Evolutionary conservation across 2,797 vertebrate species (phyloP).

Genomic region (Vireo griseus): DNA sequence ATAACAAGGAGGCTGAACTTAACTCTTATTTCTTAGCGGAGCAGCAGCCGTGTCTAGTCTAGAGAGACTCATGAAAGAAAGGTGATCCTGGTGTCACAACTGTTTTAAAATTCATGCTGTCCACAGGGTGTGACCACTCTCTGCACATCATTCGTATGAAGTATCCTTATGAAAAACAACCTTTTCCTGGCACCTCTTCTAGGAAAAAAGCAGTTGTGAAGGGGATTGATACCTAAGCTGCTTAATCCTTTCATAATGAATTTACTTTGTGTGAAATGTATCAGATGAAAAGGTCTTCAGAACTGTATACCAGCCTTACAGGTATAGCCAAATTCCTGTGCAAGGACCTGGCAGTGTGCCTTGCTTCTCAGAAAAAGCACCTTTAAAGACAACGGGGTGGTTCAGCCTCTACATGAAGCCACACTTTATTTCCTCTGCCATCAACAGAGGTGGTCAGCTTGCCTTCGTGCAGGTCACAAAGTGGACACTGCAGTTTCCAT

Average conservation of each 20-base stretch:
- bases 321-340: neutral
- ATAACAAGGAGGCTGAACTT: neutral
- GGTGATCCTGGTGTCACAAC: fast-evolving
- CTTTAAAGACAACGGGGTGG: neutral
- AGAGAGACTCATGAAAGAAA: neutral
- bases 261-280: neutral
- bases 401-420: neutral
- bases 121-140: neutral
- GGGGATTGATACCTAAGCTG: neutral
- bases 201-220: neutral
- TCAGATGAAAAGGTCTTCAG: neutral
- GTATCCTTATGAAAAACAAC: neutral
- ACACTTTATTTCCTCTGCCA: neutral
- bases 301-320: neutral
- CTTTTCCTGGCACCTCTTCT: neutral
- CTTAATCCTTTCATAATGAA: neutral
- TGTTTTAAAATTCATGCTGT: neutral
- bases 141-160: neutral
- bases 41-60: neutral
- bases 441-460: neutral
- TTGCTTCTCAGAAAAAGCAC: neutral
- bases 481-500: neutral
- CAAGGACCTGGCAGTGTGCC: neutral
- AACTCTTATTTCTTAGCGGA: neutral
- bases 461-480: neutral